Percentiles rank a stretch among this genome's conserved stretches.
phyloP scores from a whole-genome alignment of 2,888 invertebrate genomes.

The Ceraclea dissimilis region DNA sequence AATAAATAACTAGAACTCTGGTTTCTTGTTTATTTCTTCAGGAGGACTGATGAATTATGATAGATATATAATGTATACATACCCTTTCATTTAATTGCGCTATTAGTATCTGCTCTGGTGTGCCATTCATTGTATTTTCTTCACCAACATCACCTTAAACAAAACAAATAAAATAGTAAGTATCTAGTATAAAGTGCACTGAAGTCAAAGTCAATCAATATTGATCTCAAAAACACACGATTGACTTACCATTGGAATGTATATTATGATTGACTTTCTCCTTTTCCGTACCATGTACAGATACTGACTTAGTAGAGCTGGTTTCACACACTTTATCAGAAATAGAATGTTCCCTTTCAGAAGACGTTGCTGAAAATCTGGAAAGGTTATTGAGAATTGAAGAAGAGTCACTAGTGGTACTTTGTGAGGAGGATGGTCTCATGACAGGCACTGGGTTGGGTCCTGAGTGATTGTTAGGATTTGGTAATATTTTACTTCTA shows the following conservation, averaged over 20 bases:
- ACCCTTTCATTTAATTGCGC: slow-evolving; percentile 46
- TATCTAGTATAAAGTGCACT: background rate
- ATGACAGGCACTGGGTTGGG: slow-evolving; percentile 8
- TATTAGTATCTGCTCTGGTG: slow-evolving; percentile 34
- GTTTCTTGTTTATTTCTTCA: background rate
- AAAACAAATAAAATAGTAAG: background rate
- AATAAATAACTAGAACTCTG: background rate
- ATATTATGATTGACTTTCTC: background rate
- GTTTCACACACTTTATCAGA: background rate
- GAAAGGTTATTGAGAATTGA: background rate
- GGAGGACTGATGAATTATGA: too few relatives aligned
- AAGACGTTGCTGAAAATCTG: background rate
- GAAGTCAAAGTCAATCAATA: background rate
- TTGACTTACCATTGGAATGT: slow-evolving; percentile 14
- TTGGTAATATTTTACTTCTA: slow-evolving; percentile 21
- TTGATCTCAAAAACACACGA: background rate
- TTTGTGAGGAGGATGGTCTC: slow-evolving; percentile 9
- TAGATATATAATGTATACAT: slow-evolving; percentile 13
- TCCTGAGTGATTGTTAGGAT: background rate
- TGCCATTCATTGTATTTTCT: slow-evolving; percentile 1
- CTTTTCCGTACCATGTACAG: background rate
- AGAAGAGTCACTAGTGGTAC: background rate
- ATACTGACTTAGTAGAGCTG: background rate
- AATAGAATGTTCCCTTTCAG: background rate
- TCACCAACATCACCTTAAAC: slow-evolving; percentile 9